Percentiles rank a stretch among this genome's conserved stretches.
These are phyloP conservation scores for Synanthedon andrenaeformis DNA, from an alignment of 2,888 invertebrate species.

Conservation along the genomic window DNA sequence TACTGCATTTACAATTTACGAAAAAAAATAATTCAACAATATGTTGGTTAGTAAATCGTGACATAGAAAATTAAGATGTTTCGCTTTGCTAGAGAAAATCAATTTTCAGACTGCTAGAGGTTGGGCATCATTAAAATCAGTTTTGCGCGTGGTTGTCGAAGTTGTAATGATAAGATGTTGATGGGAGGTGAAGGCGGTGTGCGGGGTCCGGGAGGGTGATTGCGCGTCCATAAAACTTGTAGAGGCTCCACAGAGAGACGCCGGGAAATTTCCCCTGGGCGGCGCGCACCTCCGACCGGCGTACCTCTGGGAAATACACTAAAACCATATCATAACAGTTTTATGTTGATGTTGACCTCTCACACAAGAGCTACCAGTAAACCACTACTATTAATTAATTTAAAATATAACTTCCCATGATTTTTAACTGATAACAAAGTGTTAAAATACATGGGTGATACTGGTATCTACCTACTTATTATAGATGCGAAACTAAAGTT, in stretches of 20 bases:
- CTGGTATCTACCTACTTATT: too few relatives aligned
- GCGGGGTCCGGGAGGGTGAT: constrained; percentile 23
- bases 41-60: too few relatives aligned
- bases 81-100: too few relatives aligned
- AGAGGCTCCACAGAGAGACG: constrained; percentile 61
- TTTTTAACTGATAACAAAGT: too few relatives aligned
- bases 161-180: constrained; percentile 55
- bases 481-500: too few relatives aligned
- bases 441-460: too few relatives aligned
- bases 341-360: constrained; percentile 68
- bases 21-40: too few relatives aligned
- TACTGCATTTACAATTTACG: too few relatives aligned
- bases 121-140: background rate
- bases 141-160: constrained; percentile 21
- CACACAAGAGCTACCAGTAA: constrained; percentile 31
- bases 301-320: constrained; percentile 63
- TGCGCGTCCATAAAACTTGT: constrained; percentile 68
- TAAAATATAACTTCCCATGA: too few relatives aligned
- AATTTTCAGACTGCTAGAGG: too few relatives aligned
- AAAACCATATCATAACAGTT: constrained; percentile 69
- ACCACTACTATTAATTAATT: constrained; percentile 9
- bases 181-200: constrained; percentile 27
- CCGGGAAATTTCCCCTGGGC: constrained; percentile 67
- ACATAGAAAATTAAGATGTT: too few relatives aligned
- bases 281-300: constrained; percentile 29